Evolutionary conservation across 1,140 invertebrate species (phyloP).

Genomic region (Bombus difficillimus): DNA sequence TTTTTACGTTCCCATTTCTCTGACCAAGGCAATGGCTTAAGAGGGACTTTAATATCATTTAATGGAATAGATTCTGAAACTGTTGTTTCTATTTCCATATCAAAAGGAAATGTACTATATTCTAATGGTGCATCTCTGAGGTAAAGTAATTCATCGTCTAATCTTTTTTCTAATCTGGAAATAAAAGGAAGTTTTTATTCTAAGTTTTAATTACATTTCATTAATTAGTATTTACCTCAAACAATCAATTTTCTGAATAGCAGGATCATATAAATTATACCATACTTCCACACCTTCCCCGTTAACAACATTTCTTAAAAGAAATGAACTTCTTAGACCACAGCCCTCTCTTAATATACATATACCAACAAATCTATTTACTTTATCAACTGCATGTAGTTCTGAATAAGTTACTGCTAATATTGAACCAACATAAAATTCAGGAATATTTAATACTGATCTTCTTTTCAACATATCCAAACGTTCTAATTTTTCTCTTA

Average conservation of each 20-base stretch:
- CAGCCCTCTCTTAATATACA: conserved; percentile 93
- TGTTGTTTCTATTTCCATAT: conserved; percentile 93
- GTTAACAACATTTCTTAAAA: conserved; percentile 96
- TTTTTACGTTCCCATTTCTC: conserved; percentile 92
- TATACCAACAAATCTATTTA: conserved; percentile 96
- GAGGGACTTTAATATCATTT: conserved; percentile 91
- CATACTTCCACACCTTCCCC: conserved; percentile 93
- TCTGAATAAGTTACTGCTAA: conserved; percentile 96
- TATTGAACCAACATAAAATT: conserved; percentile 98
- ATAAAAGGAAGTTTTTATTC: conserved; percentile 72
- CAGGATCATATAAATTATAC: conserved; percentile 97
- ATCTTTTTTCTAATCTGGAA: conserved; percentile 94
- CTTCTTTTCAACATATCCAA: conserved; percentile 96
- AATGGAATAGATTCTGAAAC: conserved; percentile 93
- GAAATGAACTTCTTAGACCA: conserved; percentile 93
- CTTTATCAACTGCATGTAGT: conserved; percentile 92
- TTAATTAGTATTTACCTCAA: conserved; percentile 70
- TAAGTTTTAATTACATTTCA: not conserved
- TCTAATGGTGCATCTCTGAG: conserved; percentile 96
- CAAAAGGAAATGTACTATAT: conserved; percentile 95
- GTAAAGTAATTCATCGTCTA: conserved; percentile 96
- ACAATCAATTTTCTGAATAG: conserved; percentile 92
- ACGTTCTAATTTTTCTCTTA: conserved; percentile 95
- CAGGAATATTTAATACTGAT: conserved; percentile 93
- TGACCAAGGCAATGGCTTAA: conserved; percentile 94